Conservation (phyloP, 2,797 vertebrate species). For the Ceryle rudis region DNA sequence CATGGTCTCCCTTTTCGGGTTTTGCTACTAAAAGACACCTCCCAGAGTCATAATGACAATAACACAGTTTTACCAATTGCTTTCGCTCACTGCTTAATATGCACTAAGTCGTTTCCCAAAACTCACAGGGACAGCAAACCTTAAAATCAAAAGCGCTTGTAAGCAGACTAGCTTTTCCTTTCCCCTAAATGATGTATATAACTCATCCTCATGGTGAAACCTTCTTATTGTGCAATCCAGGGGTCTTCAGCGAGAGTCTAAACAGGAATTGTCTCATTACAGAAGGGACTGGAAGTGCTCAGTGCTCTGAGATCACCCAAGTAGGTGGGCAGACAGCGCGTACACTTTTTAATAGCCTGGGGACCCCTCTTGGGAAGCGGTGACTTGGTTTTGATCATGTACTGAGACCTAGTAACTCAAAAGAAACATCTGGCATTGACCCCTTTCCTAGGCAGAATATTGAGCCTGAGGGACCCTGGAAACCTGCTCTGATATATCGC, state of each 20-base stretch:
- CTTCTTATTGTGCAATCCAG: background rate
- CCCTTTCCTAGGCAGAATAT: background rate
- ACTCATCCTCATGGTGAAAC: background rate
- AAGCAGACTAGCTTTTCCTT: background rate
- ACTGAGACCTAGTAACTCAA: background rate
- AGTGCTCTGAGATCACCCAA: constrained; percentile 17
- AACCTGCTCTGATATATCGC: background rate
- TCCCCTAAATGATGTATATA: background rate
- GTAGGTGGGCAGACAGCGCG: constrained; percentile 48
- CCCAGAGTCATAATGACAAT: constrained; percentile 34
- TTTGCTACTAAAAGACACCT: constrained; percentile 29
- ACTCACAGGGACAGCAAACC: background rate
- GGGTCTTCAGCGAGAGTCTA: background rate
- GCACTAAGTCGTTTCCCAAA: constrained; percentile 33
- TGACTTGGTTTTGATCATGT: background rate
- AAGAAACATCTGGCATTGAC: background rate
- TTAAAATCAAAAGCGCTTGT: background rate
- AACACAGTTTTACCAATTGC: background rate
- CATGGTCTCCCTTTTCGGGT: background rate
- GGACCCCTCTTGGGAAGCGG: background rate
- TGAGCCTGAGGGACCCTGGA: background rate
- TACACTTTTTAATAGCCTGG: background rate
- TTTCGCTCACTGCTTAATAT: background rate
- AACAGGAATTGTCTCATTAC: constrained; percentile 40
- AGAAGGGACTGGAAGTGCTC: constrained; percentile 56